Base-by-base conservation (phyloP, 2,888 invertebrate species). In the Bombylius major region DNA sequence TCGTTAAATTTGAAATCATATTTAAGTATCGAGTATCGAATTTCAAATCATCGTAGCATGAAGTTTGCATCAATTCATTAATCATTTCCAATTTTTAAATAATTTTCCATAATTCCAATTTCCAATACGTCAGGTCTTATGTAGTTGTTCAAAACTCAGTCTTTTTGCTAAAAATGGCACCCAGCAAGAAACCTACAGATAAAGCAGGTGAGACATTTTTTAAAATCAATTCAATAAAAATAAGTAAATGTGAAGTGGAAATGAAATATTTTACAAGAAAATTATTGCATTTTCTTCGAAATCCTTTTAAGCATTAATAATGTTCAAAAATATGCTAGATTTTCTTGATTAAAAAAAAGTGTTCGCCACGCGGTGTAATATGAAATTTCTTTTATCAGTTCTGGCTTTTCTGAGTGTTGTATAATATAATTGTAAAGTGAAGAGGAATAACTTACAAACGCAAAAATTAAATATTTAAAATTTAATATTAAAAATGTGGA, bases 101-200 rank as follows among this genome's bases (percentile, higher is more conserved):
- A 23, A 23, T 23, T 23, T 23, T 23, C 23, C 23, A 23, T 23
- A 23, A 23, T 23, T 23, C 23, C 23, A 23, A 23, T 23, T 23
- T 1, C 3, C 23, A 23, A 3, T 23, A 23, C 23, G 3, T 23
- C 23, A 23, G 2, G 23, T 23, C 23, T 23, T 1, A 6, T 42
- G 39, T 42, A 11, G 11, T 42, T 11, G 8, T 36, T 42, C 8
- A 11, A 42, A 11, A 42, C 2, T 42, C 12, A 1, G 12, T n/a
- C 6, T 14, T 70, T 69, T 75, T 75, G 75, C 75, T 71, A 72
- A 83, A 82, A 77, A 91, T 91, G 91, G 87, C 89, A 81, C 89
- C 90, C 67, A 23, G 23, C 23, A 82, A 84, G 76, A 91, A 91
- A 81, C 85, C 88, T 73, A 82, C 87, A 69, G 89, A 89, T 72